Evolutionary conservation across 1,140 invertebrate genomes (phyloP).

Genomic region (Alviniconcha marisindica): DNA sequence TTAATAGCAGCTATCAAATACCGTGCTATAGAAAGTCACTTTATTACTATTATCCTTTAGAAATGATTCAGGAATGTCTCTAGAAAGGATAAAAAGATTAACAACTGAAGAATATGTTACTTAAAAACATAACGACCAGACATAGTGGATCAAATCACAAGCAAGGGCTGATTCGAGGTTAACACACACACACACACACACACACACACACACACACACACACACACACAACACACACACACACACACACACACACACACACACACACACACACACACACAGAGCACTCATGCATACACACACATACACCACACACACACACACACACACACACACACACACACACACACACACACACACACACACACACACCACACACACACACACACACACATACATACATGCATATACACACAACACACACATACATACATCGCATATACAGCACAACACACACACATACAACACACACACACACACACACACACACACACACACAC

Average conservation of each 20-base stretch:
- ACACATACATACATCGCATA: neutral
- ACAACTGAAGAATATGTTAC: too few relatives aligned
- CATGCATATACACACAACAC: neutral
- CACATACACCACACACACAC: neutral
- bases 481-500: neutral
- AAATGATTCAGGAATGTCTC: too few relatives aligned
- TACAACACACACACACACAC: neutral
- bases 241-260: neutral
- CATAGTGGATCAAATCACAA: too few relatives aligned
- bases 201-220: neutral
- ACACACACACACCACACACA: neutral
- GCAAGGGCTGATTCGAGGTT: neutral
- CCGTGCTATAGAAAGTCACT: too few relatives aligned
- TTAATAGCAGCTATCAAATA: too few relatives aligned
- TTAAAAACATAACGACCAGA: too few relatives aligned
- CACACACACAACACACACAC: neutral
- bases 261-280: neutral
- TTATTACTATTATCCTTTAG: too few relatives aligned
- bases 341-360: neutral
- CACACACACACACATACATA: neutral
- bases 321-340: conserved; percentile 6
- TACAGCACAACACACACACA: neutral
- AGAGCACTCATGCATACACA: neutral
- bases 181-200: neutral
- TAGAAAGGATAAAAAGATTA: too few relatives aligned